Evolutionary conservation across 2,797 vertebrate species (phyloP), one percentile per base, ranked within the genome.

Genomic region (Scomberomorus guttatus): DNA sequence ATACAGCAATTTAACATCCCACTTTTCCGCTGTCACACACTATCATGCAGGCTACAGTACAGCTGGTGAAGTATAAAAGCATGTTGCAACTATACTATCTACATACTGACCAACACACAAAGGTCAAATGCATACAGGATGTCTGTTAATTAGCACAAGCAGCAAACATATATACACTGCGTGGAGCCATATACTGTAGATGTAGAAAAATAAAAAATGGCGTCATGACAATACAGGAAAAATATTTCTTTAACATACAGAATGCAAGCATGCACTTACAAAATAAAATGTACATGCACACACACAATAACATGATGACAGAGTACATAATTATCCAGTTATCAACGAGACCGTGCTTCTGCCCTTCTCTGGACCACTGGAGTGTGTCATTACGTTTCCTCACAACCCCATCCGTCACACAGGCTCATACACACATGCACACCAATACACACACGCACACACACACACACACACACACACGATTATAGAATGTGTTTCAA

Each of bases 381-480:
- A 92, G 87, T 93, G 89, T 92, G 90, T 92, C 91, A 94, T 94
- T 93, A 87, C 86, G 78, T 92, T 91, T 93, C 85, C 84, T 83
- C 84, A 89, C 77, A 79, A 87, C 80, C 89, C 79, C 90, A 93
- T 94, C 84, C 54, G 77, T 92, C 88, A 90, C 87, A 87, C 63
- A 65, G 76, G 63, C 77, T 70, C 74, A 72, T 65, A 64, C 50
- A n/a, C n/a, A n/a, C n/a, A n/a, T n/a, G n/a, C 39, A 77, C 50
- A 69, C n/a, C n/a, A n/a, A 51, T 58, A 57, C 61, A 60, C 75
- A 60, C 55, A 67, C 57, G 61, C 58, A 65, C 58, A 25, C 69
- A 78, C 58, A 81, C 50, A 66, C 67, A 75, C 39, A 77, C 50
- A 69, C n/a, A 62, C 68, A 68, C 34, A 68, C 58, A 61, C 9